Conservation (phyloP, 2,888 invertebrate species). For the Hypsopygia costalis region DNA sequence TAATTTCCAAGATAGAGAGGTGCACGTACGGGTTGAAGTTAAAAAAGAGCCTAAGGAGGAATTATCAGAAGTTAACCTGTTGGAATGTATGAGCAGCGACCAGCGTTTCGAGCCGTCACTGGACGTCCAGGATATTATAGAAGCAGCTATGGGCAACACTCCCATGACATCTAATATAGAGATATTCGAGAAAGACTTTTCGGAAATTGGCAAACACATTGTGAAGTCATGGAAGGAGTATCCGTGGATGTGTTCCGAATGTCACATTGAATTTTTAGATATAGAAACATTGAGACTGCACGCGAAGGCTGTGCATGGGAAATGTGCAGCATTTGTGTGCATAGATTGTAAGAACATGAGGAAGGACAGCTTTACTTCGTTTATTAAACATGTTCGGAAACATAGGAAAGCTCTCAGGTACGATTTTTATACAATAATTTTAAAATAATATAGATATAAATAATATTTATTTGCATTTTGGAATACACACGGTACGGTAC, state of each 20-base stretch:
- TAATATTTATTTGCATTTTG: too few relatives aligned
- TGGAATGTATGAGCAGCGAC: neutral
- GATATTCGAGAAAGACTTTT: slow-evolving; percentile 56
- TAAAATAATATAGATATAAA: too few relatives aligned
- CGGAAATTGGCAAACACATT: slow-evolving; percentile 37
- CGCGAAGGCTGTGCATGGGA: slow-evolving; percentile 81
- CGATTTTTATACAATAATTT: neutral
- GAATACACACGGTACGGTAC: too few relatives aligned
- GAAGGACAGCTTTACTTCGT: slow-evolving; percentile 82
- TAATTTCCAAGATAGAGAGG: neutral
- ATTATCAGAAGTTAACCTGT: neutral
- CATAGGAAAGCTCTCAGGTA: slow-evolving; percentile 82
- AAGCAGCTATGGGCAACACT: slow-evolving; percentile 47
- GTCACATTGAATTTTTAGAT: slow-evolving; percentile 61
- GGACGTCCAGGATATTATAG: slow-evolving; percentile 55
- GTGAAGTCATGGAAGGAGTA: slow-evolving; percentile 60
- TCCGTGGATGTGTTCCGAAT: slow-evolving; percentile 61
- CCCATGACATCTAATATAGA: slow-evolving; percentile 41
- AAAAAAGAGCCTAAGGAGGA: slow-evolving; percentile 60
- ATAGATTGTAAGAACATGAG: slow-evolving; percentile 82
- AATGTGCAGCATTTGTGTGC: slow-evolving; percentile 83
- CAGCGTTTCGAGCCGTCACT: slow-evolving; percentile 28
- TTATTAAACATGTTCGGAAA: slow-evolving; percentile 82
- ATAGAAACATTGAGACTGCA: slow-evolving; percentile 77
- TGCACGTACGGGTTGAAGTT: slow-evolving; percentile 28